These are phyloP conservation scores for Allophyes oxyacanthae DNA, from an alignment of 2,888 invertebrate genomes.

Conservation along the genomic window DNA sequence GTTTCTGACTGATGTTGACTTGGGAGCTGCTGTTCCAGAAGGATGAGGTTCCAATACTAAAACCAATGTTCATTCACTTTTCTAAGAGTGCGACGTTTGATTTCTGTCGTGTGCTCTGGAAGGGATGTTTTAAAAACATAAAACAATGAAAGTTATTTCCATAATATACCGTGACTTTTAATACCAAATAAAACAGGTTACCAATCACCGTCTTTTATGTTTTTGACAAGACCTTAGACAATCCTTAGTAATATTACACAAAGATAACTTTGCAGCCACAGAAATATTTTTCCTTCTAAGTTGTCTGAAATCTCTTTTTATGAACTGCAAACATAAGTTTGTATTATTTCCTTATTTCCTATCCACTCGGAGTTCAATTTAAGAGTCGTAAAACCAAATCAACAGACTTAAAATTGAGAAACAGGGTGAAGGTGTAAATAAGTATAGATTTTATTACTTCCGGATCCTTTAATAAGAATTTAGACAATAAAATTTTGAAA, in stretches of 20 bases:
- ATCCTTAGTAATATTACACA: conserved; percentile 32
- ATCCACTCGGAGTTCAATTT: conserved; percentile 49
- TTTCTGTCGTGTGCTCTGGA: no score
- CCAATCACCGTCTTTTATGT: conserved; percentile 48
- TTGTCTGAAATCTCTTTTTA: background rate
- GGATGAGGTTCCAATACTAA: no score
- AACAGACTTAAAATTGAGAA: conserved; percentile 44
- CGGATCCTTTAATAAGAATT: conserved; percentile 39
- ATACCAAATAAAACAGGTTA: conserved; percentile 35
- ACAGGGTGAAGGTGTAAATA: conserved; percentile 47
- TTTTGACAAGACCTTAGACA: conserved; percentile 40
- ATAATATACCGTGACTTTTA: conserved; percentile 31
- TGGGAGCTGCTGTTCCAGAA: no score
- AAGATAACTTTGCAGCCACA: conserved; percentile 32
- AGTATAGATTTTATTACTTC: conserved; percentile 52
- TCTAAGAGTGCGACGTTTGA: no score
- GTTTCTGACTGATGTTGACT: no score
- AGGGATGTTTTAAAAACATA: background rate
- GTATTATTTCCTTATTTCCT: conserved; percentile 48
- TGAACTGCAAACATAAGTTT: conserved; percentile 47
- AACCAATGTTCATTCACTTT: no score
- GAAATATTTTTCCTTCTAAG: background rate
- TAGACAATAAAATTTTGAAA: conserved; percentile 26
- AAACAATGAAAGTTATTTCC: background rate
- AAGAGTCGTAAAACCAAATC: conserved; percentile 45